Conservation (phyloP, 2,888 invertebrate genomes). For the Halictus ligatus region DNA sequence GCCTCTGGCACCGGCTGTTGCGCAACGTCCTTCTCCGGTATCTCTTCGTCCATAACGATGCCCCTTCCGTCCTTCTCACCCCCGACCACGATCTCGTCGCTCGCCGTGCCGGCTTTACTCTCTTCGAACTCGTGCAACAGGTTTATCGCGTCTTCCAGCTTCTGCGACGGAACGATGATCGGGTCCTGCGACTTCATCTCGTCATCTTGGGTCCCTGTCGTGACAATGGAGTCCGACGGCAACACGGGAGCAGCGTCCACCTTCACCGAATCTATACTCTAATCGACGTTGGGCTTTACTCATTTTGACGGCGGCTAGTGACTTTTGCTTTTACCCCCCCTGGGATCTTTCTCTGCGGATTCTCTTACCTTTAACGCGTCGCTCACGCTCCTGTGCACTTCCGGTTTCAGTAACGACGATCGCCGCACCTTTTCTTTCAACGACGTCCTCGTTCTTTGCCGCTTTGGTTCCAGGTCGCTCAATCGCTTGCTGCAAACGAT, state of each 20-base stretch:
- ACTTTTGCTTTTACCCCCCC: not conserved
- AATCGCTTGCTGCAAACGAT: not conserved
- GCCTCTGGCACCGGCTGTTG: not conserved
- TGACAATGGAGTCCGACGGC: not conserved
- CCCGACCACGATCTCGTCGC: too few species aligned
- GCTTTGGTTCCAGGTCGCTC: not conserved
- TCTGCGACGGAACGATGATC: not conserved
- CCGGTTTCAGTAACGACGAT: not conserved
- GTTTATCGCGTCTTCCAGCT: slow-evolving; percentile 12
- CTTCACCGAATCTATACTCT: not conserved
- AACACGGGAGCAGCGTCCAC: not conserved
- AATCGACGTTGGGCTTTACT: not conserved
- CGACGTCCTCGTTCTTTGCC: not conserved
- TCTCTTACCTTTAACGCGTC: not conserved
- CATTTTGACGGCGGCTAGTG: not conserved
- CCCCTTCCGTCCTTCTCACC: too few species aligned
- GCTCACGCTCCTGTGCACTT: not conserved
- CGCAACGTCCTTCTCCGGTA: not conserved
- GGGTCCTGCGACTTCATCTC: not conserved
- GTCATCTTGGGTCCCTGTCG: not conserved
- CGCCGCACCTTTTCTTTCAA: not conserved
- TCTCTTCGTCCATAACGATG: not conserved
- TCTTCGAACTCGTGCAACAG: not conserved
- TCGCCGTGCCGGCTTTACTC: not conserved
- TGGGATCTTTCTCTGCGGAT: not conserved